Conservation (phyloP, 2,113 vertebrate species). For the Garra rufa region DNA sequence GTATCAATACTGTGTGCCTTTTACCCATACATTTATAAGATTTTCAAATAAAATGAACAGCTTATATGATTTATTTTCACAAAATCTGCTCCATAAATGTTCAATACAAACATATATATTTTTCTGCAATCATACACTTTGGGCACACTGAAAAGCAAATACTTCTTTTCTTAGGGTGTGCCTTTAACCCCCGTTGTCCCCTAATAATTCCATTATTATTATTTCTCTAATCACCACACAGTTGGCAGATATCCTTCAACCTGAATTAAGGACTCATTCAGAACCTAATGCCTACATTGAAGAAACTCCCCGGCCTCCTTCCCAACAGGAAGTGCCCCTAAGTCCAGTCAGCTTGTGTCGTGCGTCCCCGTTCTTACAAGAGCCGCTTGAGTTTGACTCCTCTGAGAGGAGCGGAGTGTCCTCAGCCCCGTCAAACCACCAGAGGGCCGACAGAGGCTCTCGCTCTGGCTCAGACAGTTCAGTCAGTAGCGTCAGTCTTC, state of each 20-base stretch:
- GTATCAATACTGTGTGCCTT: too few species aligned
- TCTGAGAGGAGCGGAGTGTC: not conserved
- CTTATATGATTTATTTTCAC: too few species aligned
- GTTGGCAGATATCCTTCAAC: not conserved
- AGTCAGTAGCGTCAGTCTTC: conserved; percentile 6
- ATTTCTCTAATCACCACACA: conserved; percentile 18
- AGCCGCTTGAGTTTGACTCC: conserved; percentile 14
- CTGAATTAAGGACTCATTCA: conserved; percentile 5
- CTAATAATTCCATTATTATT: not conserved
- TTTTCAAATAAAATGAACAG: too few species aligned
- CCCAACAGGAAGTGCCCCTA: not conserved
- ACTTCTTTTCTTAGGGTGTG: too few species aligned
- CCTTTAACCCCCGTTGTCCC: too few species aligned
- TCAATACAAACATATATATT: too few species aligned
- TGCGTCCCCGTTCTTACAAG: not conserved
- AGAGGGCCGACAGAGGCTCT: not conserved
- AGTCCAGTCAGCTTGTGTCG: not conserved
- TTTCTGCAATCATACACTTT: too few species aligned
- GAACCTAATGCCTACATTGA: conserved; percentile 9
- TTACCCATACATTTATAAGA: too few species aligned
- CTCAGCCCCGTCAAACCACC: not conserved
- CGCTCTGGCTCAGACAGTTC: conserved; percentile 35
- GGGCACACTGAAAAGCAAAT: too few species aligned
- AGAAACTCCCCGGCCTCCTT: not conserved
- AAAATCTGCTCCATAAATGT: too few species aligned